These are phyloP conservation scores for Pelagia noctiluca DNA, from an alignment of 30 jellyfish, hydroid and myxozoan species.

Conservation along the genomic window DNA sequence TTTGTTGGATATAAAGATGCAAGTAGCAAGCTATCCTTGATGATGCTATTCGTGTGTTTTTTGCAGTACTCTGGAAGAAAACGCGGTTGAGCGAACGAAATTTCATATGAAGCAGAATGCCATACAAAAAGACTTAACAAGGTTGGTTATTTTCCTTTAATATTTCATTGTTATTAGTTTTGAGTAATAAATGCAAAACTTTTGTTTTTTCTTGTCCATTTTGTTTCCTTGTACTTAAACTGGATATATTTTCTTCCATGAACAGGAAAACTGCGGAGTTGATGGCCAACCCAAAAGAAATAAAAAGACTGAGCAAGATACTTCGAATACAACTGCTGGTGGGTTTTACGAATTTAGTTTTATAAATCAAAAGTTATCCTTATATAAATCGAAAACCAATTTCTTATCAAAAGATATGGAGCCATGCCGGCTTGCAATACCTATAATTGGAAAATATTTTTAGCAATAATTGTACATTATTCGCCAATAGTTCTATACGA, in stretches of 20 bases:
- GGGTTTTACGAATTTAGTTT: too few relatives aligned
- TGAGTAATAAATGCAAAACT: background rate
- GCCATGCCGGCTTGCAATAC: too few relatives aligned
- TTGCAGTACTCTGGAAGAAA: background rate
- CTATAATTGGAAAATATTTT: too few relatives aligned
- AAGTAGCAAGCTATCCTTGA: too few relatives aligned
- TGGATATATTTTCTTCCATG: background rate
- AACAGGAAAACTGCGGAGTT: slow-evolving; percentile 52
- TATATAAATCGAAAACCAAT: too few relatives aligned
- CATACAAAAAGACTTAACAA: background rate
- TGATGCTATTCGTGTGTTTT: too few relatives aligned
- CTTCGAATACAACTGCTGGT: slow-evolving; percentile 62
- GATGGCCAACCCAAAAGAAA: slow-evolving; percentile 81
- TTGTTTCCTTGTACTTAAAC: background rate
- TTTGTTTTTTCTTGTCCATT: background rate
- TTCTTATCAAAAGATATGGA: too few relatives aligned
- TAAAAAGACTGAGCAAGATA: slow-evolving; percentile 73
- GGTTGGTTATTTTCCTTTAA: background rate
- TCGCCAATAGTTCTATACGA: too few relatives aligned
- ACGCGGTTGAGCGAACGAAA: background rate
- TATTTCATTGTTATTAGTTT: too few relatives aligned
- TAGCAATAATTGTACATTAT: too few relatives aligned
- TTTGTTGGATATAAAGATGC: too few relatives aligned
- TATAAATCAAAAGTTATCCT: too few relatives aligned
- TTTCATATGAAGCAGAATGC: background rate